These are phyloP conservation scores for Campoletis sonorensis DNA, from an alignment of 1,140 invertebrate species.

Conservation along the genomic window DNA sequence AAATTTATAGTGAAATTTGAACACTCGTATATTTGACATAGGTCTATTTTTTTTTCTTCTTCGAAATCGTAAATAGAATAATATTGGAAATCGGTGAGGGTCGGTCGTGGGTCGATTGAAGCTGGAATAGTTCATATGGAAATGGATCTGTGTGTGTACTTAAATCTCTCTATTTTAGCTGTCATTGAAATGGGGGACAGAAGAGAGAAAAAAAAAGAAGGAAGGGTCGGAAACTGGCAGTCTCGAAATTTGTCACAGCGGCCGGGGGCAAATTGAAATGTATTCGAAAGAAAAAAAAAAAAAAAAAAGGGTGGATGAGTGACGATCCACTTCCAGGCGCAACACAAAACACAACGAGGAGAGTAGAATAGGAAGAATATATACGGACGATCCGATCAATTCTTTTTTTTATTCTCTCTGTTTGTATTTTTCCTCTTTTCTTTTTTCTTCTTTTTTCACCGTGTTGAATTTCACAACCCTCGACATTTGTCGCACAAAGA, in stretches of 20 bases:
- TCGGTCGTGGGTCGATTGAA: not conserved
- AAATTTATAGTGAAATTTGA: no score
- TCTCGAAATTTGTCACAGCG: conserved; percentile 7
- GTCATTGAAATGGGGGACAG: not conserved
- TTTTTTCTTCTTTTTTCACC: not conserved
- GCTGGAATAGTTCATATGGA: not conserved
- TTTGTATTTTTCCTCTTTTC: no score
- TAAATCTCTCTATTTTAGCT: conserved; percentile 6
- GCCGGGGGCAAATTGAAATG: conserved; percentile 3
- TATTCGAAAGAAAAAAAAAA: not conserved
- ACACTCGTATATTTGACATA: no score
- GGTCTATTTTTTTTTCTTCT: no score
- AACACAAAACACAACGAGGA: conserved; percentile 7
- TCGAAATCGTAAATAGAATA: no score
- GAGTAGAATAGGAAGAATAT: not conserved
- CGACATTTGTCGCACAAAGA: conserved; percentile 8
- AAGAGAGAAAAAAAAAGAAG: not conserved
- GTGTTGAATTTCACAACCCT: conserved; percentile 13
- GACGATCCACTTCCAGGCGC: conserved; percentile 9
- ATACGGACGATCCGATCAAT: not conserved
- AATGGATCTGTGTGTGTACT: not conserved
- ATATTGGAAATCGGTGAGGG: no score
- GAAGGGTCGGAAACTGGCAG: not conserved
- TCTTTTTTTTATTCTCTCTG: no score
- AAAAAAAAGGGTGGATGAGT: conserved; percentile 2